Conservation (phyloP, 2,113 vertebrate genomes). For the Corapipo altera region DNA sequence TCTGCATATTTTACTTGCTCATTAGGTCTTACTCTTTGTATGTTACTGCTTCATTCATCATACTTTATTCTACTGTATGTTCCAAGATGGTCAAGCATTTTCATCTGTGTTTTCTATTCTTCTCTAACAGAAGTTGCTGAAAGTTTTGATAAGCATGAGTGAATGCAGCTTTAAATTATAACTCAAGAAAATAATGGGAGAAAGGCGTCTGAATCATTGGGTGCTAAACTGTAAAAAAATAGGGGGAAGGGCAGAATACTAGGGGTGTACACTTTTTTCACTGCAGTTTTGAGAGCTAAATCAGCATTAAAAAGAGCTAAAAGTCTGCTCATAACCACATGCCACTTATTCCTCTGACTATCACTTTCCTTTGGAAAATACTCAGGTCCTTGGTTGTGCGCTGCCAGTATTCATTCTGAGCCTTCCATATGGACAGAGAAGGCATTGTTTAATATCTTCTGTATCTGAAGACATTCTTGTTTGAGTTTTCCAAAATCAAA, state of each 20-base stretch:
- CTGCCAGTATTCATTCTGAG: slow-evolving; percentile 6
- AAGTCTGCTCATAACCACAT: not conserved
- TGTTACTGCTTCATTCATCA: not conserved
- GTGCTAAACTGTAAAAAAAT: not conserved
- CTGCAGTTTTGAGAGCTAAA: not conserved
- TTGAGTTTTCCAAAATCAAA: not conserved
- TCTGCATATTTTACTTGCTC: slow-evolving; percentile 5
- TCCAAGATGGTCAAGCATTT: not conserved
- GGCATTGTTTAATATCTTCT: slow-evolving; percentile 11
- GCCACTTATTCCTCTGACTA: not conserved
- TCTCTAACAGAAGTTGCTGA: not conserved
- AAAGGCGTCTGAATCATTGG: not conserved
- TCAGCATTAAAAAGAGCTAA: not conserved
- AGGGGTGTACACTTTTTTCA: not conserved
- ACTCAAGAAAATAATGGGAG: not conserved
- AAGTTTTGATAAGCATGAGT: not conserved
- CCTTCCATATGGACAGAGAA: slow-evolving; percentile 7
- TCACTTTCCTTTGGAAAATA: slow-evolving; percentile 24
- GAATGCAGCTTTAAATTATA: not conserved
- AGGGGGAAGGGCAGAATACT: not conserved
- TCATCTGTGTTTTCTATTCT: not conserved
- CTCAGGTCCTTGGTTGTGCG: not conserved
- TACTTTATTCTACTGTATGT: not conserved
- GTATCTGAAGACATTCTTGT: not conserved
- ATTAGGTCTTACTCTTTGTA: slow-evolving; percentile 14